Conservation (phyloP, 2,797 vertebrate species). For the Rhinichthys osculus region DNA sequence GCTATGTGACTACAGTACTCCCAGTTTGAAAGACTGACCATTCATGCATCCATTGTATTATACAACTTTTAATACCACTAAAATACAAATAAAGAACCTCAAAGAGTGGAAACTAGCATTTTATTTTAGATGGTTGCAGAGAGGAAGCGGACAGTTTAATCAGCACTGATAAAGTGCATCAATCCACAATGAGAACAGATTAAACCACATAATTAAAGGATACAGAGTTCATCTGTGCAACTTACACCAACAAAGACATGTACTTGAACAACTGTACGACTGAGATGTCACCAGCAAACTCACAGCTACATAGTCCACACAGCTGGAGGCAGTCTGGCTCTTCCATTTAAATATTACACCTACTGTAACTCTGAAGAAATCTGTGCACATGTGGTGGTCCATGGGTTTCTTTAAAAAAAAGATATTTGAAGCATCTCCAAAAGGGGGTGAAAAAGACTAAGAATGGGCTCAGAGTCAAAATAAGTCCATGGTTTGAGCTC, state of each 20-base stretch:
- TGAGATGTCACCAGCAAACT: slow-evolving; percentile 8
- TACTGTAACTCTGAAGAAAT: slow-evolving; percentile 11
- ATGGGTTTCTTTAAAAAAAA: slow-evolving; percentile 15
- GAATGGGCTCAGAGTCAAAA: slow-evolving; percentile 45
- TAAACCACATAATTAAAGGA: slow-evolving; percentile 8
- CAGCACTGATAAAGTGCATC: slow-evolving; percentile 10
- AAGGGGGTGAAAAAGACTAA: background rate
- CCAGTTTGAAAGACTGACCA: background rate
- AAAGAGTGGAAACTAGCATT: slow-evolving; percentile 17
- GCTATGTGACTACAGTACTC: background rate
- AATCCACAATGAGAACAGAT: slow-evolving; percentile 19
- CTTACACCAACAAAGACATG: background rate
- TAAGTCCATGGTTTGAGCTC: slow-evolving; percentile 52
- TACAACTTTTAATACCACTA: background rate
- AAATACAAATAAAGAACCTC: slow-evolving; percentile 17
- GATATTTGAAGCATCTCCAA: background rate
- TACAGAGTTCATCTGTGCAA: background rate
- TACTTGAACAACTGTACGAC: background rate
- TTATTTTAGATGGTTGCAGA: slow-evolving; percentile 31
- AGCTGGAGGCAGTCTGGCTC: slow-evolving; percentile 2
- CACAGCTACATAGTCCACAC: background rate
- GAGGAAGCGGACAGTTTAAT: slow-evolving; percentile 13
- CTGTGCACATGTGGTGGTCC: slow-evolving; percentile 36
- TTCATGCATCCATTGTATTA: background rate
- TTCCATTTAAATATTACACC: slow-evolving; percentile 32